Evolutionary conservation across 64 coral and sea anemone species (phyloP).

Genomic region (Montipora sp.): DNA sequence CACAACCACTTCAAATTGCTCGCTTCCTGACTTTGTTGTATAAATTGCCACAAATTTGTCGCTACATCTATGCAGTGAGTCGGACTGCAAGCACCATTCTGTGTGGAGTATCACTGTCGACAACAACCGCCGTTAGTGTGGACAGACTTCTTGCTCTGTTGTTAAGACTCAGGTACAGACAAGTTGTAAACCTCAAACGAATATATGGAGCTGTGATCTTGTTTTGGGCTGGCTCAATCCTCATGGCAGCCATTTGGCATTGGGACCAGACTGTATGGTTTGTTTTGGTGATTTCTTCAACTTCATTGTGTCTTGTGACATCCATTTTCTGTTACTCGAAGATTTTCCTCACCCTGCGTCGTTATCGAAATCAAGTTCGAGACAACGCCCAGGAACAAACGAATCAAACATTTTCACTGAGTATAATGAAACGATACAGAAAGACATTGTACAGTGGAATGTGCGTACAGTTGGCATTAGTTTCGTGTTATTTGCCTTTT

Average conservation of each 20-base stretch:
- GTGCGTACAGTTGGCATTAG: background rate
- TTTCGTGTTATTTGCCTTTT: background rate
- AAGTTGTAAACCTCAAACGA: background rate
- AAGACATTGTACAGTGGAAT: background rate
- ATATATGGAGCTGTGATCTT: background rate
- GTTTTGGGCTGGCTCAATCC: background rate
- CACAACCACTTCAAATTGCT: too few relatives aligned
- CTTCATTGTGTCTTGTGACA: background rate
- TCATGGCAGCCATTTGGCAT: background rate
- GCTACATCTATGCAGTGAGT: too few relatives aligned
- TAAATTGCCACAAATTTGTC: too few relatives aligned
- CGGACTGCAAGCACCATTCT: too few relatives aligned
- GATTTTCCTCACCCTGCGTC: background rate
- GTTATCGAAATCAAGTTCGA: background rate
- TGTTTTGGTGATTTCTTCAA: background rate
- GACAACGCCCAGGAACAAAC: background rate
- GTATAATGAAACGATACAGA: background rate
- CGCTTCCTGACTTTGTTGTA: too few relatives aligned
- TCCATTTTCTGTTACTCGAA: background rate
- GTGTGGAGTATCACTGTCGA: background rate
- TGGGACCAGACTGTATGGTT: background rate
- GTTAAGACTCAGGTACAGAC: background rate
- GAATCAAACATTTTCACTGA: background rate
- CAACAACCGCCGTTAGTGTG: background rate
- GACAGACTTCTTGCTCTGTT: background rate